A percentile compares a stretch with the other conserved stretches of the same genome.
Evolutionary conservation across 2,888 invertebrate genomes (phyloP).

Genomic region (Torymus auratus): DNA sequence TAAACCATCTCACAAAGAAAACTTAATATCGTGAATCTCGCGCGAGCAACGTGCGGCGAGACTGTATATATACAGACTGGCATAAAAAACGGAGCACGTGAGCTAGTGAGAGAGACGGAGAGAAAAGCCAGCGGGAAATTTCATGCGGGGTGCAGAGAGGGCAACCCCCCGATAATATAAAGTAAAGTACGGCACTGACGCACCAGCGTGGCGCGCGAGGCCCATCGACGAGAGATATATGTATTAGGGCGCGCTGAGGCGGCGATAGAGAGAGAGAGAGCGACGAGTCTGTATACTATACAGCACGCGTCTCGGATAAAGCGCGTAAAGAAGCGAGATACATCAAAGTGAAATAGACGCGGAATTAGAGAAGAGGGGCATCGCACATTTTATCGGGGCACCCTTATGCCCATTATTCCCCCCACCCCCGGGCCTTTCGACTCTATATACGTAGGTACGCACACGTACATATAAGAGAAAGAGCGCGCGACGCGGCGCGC

Average conservation of each 20-base stretch:
- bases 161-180: conserved; percentile 58
- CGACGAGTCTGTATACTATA: conserved; percentile 77
- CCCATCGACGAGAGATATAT: conserved; percentile 77
- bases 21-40: conserved; percentile 48
- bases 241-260: conserved; percentile 75
- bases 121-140: conserved; percentile 46
- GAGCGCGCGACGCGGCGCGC: conserved; percentile 72
- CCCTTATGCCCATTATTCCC: conserved; percentile 74
- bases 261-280: conserved; percentile 68
- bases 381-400: conserved; percentile 70
- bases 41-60: not conserved
- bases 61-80: not conserved
- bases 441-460: conserved; percentile 57
- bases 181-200: conserved; percentile 61
- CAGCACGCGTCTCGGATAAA: conserved; percentile 28
- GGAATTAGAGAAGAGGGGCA: conserved; percentile 37
- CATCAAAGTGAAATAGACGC: conserved; percentile 8
- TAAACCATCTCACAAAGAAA: conserved; percentile 46
- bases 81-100: conserved; percentile 24
- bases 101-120: not conserved
- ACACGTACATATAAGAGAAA: conserved; percentile 33
- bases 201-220: conserved; percentile 63
- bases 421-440: conserved; percentile 64
- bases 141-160: conserved; percentile 42
- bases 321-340: conserved; percentile 7